phyloP scores from a whole-genome alignment of 53 echinoderm and acorn worm species.

The Hippasteria phrygiana region DNA sequence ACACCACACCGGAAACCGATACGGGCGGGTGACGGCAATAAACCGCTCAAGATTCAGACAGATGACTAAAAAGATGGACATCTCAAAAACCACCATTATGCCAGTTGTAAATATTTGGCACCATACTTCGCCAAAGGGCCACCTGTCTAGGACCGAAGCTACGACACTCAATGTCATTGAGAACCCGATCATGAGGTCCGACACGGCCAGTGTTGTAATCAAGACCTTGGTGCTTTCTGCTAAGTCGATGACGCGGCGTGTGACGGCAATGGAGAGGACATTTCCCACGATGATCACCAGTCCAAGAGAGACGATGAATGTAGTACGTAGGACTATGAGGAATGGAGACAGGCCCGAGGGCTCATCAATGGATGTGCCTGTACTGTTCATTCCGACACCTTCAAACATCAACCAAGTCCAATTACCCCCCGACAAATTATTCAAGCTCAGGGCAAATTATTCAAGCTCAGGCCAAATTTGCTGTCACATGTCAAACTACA shows the following conservation, averaged over 20 bases:
- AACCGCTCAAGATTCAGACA: constrained; percentile 23
- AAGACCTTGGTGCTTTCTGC: constrained; percentile 49
- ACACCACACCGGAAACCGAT: constrained; percentile 34
- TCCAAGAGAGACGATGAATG: background rate
- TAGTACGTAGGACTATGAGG: constrained; percentile 15
- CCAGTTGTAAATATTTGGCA: background rate
- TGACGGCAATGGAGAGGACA: constrained; percentile 32
- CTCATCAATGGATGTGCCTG: background rate
- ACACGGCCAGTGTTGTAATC: constrained; percentile 40
- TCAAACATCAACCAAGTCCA: background rate
- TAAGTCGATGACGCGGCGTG: background rate
- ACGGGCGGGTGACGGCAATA: constrained; percentile 33
- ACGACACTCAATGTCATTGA: background rate
- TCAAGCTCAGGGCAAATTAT: too few relatives aligned
- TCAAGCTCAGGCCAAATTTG: too few relatives aligned
- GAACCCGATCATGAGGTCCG: constrained; percentile 5
- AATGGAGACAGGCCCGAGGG: background rate
- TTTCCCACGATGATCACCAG: constrained; percentile 23
- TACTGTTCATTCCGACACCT: background rate
- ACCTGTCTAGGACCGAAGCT: constrained; percentile 13
- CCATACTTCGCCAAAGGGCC: background rate
- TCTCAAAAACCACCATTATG: background rate
- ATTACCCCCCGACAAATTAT: too few relatives aligned
- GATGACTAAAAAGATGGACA: background rate
- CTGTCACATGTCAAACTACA: too few relatives aligned